Evolutionary conservation across 2,113 vertebrate species (phyloP), one percentile per base, ranked within the genome.

Genomic region (Ceratotherium simum): DNA sequence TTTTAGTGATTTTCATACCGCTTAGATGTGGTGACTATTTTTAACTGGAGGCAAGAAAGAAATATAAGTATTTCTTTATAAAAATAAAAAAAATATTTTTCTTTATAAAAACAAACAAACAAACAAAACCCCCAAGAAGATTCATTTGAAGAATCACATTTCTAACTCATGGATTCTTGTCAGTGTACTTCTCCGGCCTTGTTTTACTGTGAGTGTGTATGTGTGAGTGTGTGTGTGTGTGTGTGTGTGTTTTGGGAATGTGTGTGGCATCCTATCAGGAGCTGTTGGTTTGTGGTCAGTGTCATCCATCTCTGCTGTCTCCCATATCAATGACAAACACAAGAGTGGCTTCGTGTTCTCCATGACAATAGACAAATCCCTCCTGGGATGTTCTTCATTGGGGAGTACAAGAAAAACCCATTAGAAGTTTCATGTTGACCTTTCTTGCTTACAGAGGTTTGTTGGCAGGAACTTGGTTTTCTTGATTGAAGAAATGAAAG

Each of bases 391-490:
- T 9, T 33, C 64, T 67, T 69, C 62, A 36, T 9, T 2, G 42
- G 5, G 73, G 46, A 64, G 0, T 5, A 21, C 10, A 62, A 62
- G 75, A 72, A 75, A 31, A 33, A 76, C 29, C 67, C 58, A 4
- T 31, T 29, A 42, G 0, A 27, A 80, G 25, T 48, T 82, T 94
- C 25, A 29, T 33, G 72, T 23, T 78, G 78, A 56, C 8, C 21
- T 95, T 85, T 89, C 72, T 64, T 79, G n/a, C 56, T 73, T 48
- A 72, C 16, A 33, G 51, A 12, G 8, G 64, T 96, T 96, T 97
- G 60, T 36, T 54, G 62, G 42, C 48, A 64, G 75, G 31, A 70
- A 65, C 20, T 91, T 72, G n/a, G 21, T 80, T 75, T 96, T 88
- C 51, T 86, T 87, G 69, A n/a, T n/a, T 46, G 85, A 94, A 23